Conservation (phyloP, 2,797 vertebrate species). For the Melanotaenia pygmaea region DNA sequence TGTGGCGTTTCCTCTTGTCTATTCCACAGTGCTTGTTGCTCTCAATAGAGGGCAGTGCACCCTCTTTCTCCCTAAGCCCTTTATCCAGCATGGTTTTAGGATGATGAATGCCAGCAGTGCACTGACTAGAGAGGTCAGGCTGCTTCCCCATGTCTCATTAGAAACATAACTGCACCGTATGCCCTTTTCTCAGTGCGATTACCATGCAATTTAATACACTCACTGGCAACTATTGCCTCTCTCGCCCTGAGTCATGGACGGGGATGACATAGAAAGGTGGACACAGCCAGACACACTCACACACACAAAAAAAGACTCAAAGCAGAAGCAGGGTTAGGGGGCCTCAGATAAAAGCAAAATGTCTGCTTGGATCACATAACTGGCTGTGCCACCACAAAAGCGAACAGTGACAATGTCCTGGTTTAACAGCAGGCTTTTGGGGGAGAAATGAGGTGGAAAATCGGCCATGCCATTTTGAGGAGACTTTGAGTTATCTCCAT, state of each 20-base stretch:
- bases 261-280: slow-evolving; percentile 31
- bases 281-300: slow-evolving; percentile 5
- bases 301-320: slow-evolving; percentile 10
- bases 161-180: slow-evolving; percentile 52
- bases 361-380: slow-evolving; percentile 41
- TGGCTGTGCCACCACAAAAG: slow-evolving; percentile 28
- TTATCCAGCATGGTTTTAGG: slow-evolving; percentile 31
- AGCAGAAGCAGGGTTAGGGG: slow-evolving; percentile 44
- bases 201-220: slow-evolving; percentile 61
- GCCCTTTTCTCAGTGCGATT: slow-evolving; percentile 60
- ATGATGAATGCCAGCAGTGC: slow-evolving; percentile 68
- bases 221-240: slow-evolving; percentile 41
- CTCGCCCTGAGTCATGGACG: slow-evolving; percentile 5
- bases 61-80: slow-evolving; percentile 29
- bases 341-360: slow-evolving; percentile 31
- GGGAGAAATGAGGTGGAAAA: slow-evolving; percentile 53
- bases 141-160: slow-evolving; percentile 66
- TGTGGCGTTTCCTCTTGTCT: slow-evolving; percentile 12
- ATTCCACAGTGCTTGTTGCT: slow-evolving; percentile 48
- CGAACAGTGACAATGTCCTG: slow-evolving; percentile 10
- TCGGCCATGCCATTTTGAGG: slow-evolving; percentile 46
- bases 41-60: slow-evolving; percentile 73
- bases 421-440: slow-evolving; percentile 41
- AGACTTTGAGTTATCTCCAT: slow-evolving; percentile 52
- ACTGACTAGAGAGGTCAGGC: slow-evolving; percentile 54